A percentile compares a stretch with the other conserved stretches of the same genome.
Conservation (phyloP, 2,888 invertebrate genomes). For the Philopedon plagiatum region DNA sequence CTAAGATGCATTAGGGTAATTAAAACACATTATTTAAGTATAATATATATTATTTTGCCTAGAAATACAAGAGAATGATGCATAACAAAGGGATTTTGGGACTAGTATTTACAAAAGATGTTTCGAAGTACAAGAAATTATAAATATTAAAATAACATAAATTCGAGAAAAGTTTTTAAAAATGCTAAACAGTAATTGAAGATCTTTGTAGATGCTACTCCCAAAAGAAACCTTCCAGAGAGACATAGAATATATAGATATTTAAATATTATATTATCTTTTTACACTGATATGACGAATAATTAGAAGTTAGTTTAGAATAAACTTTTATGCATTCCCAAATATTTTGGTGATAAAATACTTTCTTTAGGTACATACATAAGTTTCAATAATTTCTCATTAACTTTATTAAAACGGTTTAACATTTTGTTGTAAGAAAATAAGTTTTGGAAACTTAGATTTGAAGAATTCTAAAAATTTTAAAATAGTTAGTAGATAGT, state of each 20-base stretch:
- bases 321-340: background rate
- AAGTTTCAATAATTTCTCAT: background rate
- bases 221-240: background rate
- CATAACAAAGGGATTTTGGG: background rate
- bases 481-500: background rate
- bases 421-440: background rate
- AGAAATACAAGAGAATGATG: background rate
- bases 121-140: too few species aligned
- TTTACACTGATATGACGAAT: slow-evolving; percentile 14
- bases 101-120: too few species aligned
- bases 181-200: too few species aligned
- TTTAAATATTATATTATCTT: slow-evolving; percentile 2
- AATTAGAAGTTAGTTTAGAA: slow-evolving; percentile 1
- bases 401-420: background rate
- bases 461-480: background rate
- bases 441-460: background rate
- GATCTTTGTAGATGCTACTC: background rate
- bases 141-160: too few species aligned
- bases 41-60: background rate
- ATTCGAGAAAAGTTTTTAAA: too few species aligned
- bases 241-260: background rate
- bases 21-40: background rate
- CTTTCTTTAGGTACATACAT: slow-evolving; percentile 1
- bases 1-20: too few species aligned
- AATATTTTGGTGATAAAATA: slow-evolving; percentile 6